Evolutionary conservation across 2,797 vertebrate species (phyloP), one percentile per base, ranked within the genome.

Genomic region (Ceryle rudis): DNA sequence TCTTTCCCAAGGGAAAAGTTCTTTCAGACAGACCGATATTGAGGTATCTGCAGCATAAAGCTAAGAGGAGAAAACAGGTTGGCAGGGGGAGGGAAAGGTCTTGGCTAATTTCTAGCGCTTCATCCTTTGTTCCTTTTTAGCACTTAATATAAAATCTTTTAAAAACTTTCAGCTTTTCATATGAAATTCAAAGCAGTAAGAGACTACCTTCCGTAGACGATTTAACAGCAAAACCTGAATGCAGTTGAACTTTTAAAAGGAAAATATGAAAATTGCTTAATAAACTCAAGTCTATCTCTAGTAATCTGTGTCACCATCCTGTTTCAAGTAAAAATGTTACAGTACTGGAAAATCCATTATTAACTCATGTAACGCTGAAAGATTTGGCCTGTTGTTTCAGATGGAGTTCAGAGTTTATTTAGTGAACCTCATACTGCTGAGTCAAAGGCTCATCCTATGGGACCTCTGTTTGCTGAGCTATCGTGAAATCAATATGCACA

Each of bases 81-180:
- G 3, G 5, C 0, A 2, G 6, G 20, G 11, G 15, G 18, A 42
- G 61, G 21, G 5, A 3, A 75, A 55, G 6, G 7, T 65, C 12
- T 81, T 37, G 25, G 51, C 39, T 37, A 66, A 82, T 3, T 85
- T 75, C 20, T 44, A 82, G 41, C 13, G 72, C 11, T 61, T 77
- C 25, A 70, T 33, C 4, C 19, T 54, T 89, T 29, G 9, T 28
- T 83, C 28, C 49, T 79, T 88, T 39, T 35, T n/a, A 78, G 26
- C 7, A 37, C 6, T 37, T 46, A 47, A 42, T 51, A 67, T 17
- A 82, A 93, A 78, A 58, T 31, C 10, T 55, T 41, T 60, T 26
- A 1, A 25, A 81, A 90, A 29, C 7, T n/a, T 57, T 65, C 29
- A 20, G 3, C 2, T 79, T 31, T 64, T 46, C 29, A 61, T 49